These are phyloP conservation scores for Nowickia ferox DNA, from an alignment of 2,888 invertebrate species.

Conservation along the genomic window DNA sequence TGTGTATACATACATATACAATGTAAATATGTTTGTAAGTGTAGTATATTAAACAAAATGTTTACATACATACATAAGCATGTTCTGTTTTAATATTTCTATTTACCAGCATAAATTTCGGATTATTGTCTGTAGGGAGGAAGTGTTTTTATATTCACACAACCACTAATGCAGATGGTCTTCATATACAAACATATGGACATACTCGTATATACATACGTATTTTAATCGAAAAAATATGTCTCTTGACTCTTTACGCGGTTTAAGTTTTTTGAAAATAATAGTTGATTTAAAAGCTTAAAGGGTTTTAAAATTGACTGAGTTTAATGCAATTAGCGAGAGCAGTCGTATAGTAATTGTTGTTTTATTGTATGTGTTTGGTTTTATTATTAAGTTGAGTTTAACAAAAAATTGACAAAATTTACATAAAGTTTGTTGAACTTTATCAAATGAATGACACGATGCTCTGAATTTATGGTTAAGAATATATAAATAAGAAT, in stretches of 20 bases:
- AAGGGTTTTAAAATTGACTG: conserved; percentile 15
- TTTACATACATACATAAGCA: background rate
- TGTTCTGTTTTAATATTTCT: conserved; percentile 3
- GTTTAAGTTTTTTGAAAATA: background rate
- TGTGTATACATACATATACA: background rate
- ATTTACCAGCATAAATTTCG: background rate
- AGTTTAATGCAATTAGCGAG: conserved; percentile 8
- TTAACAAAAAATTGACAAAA: conserved; percentile 18
- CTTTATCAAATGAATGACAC: conserved; percentile 49
- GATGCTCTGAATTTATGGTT: conserved; percentile 32
- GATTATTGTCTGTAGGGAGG: conserved; percentile 30
- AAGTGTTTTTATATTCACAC: conserved; percentile 38
- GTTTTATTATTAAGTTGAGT: conserved; percentile 18
- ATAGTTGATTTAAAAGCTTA: background rate
- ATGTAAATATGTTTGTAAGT: too few species aligned
- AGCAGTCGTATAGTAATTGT: conserved; percentile 3
- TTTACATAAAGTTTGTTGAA: conserved; percentile 67
- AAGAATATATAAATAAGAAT: conserved; percentile 43
- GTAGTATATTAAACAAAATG: background rate
- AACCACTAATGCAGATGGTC: conserved; percentile 6
- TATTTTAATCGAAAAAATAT: conserved; percentile 3
- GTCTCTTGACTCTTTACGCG: conserved; percentile 1
- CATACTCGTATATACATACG: too few species aligned
- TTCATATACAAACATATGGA: too few species aligned
- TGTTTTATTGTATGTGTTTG: background rate